These are phyloP conservation scores for Phylloscopus trochiloides DNA, from an alignment of 2,113 vertebrate species.

Conservation along the genomic window DNA sequence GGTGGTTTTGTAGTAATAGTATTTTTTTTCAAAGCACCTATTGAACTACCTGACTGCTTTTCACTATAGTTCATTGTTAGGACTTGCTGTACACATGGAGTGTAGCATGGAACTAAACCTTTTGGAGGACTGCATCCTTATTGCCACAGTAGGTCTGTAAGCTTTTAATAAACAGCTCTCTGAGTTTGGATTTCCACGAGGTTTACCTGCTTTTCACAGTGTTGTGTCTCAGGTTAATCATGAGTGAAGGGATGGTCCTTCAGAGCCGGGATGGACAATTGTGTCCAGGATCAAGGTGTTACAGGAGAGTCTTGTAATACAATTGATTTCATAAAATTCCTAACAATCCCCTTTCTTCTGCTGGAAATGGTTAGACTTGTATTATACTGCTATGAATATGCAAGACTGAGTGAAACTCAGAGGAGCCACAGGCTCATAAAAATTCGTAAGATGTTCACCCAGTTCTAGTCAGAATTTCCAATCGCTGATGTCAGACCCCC, in stretches of 20 bases:
- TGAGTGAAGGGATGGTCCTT: neutral
- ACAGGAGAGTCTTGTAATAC: neutral
- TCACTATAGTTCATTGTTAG: neutral
- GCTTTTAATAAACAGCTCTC: neutral
- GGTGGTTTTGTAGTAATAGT: neutral
- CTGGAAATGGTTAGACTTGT: neutral
- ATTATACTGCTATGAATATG: neutral
- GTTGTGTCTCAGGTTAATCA: neutral
- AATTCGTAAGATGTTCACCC: constrained; percentile 17
- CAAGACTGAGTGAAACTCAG: neutral
- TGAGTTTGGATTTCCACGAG: neutral
- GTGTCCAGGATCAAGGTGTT: neutral
- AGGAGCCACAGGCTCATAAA: neutral
- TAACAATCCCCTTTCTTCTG: neutral
- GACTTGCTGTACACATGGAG: neutral
- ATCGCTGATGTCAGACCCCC: neutral
- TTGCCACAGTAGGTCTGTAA: neutral
- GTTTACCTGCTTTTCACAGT: neutral
- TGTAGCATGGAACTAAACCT: neutral
- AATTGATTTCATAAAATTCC: neutral
- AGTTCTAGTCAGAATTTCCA: neutral
- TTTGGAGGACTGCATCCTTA: neutral
- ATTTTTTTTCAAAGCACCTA: neutral
- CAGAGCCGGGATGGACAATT: neutral
- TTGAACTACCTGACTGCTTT: neutral